Percentiles rank a stretch among this genome's conserved stretches.
phyloP scores from a whole-genome alignment of 2,113 vertebrate genomes.

The Vulpes vulpes region DNA sequence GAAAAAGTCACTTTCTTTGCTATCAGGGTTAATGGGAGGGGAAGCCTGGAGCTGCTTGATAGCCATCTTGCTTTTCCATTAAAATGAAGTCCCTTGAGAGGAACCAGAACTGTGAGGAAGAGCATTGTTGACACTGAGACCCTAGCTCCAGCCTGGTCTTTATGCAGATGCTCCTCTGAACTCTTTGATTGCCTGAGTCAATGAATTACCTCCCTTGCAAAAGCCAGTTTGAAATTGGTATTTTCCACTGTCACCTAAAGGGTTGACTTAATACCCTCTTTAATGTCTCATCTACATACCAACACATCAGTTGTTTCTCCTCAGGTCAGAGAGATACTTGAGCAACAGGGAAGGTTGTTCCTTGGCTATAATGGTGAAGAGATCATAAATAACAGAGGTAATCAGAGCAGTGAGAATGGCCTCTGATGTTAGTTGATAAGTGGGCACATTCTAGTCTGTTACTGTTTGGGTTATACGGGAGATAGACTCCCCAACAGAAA shows the following conservation, averaged over 20 bases:
- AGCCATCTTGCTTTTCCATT: background rate
- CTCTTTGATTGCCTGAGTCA: background rate
- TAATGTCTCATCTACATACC: background rate
- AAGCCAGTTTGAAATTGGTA: background rate
- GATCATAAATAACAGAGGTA: background rate
- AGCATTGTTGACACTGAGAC: background rate
- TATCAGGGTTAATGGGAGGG: background rate
- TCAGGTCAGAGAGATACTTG: background rate
- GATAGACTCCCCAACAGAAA: background rate
- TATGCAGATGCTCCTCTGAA: background rate
- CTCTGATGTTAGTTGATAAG: background rate
- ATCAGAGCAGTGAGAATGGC: background rate
- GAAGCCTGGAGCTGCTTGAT: background rate
- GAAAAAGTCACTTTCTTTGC: background rate
- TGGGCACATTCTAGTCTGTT: background rate
- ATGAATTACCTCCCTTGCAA: background rate
- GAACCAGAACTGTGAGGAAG: background rate
- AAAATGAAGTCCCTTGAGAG: slow-evolving; percentile 5
- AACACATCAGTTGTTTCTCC: background rate
- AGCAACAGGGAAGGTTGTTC: background rate
- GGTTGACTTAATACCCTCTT: background rate
- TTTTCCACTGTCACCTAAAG: background rate
- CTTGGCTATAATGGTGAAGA: background rate
- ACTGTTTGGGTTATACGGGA: background rate
- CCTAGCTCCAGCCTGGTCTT: background rate